phyloP scores from a whole-genome alignment of 2,113 vertebrate genomes.

The Ochotona princeps region DNA sequence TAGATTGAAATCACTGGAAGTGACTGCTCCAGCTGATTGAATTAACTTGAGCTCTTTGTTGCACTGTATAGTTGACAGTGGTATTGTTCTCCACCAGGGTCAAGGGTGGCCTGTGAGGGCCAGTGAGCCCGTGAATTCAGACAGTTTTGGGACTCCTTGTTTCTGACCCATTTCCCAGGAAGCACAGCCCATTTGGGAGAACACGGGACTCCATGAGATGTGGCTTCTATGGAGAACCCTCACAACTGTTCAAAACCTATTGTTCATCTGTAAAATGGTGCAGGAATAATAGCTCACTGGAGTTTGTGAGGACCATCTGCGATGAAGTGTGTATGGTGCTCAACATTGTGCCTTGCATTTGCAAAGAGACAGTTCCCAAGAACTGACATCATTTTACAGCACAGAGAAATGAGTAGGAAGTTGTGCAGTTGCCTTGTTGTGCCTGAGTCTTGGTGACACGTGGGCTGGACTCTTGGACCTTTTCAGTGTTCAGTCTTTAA shows the following conservation, averaged over 20 bases:
- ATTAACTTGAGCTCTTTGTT: not conserved
- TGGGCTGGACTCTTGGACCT: not conserved
- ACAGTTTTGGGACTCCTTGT: not conserved
- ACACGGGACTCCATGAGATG: not conserved
- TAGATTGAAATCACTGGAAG: not conserved
- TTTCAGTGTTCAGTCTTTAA: not conserved
- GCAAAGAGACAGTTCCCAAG: not conserved
- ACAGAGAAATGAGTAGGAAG: not conserved
- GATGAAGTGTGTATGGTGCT: not conserved
- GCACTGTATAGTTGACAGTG: not conserved
- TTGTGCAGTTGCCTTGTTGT: not conserved
- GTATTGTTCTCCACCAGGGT: not conserved
- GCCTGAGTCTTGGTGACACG: not conserved
- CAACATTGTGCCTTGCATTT: not conserved
- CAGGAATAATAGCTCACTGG: not conserved
- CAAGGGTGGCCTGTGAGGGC: not conserved
- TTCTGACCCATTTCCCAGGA: conserved; percentile 22
- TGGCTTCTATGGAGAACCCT: not conserved
- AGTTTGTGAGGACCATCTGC: not conserved
- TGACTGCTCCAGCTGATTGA: conserved; percentile 24
- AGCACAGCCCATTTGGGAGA: not conserved
- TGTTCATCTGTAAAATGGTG: not conserved
- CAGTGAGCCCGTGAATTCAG: not conserved
- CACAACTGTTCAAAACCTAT: not conserved
- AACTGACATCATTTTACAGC: not conserved